Conservation (phyloP, 2,797 vertebrate species). For the Pachyuromys duprasi region DNA sequence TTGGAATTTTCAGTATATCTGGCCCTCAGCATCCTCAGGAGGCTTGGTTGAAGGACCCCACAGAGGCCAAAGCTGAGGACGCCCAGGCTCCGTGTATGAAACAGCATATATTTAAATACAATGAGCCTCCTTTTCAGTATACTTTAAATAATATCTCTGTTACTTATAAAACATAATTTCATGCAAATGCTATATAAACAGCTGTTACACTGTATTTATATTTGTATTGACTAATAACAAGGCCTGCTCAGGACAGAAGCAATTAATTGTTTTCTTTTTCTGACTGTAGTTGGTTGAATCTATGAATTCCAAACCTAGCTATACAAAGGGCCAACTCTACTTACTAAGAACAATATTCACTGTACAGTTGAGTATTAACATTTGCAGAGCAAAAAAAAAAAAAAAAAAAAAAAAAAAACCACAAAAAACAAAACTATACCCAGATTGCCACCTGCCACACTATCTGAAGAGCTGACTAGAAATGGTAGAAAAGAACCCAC, state of each 20-base stretch:
- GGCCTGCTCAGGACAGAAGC: not conserved
- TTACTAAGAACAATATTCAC: constrained; percentile 35
- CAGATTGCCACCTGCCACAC: not conserved
- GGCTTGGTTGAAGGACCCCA: not conserved
- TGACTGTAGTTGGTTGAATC: not conserved
- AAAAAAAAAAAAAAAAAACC: too few species aligned
- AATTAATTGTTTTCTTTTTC: not conserved
- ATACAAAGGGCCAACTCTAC: not conserved
- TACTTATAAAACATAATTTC: not conserved
- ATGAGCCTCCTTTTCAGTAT: too few species aligned
- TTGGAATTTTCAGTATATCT: constrained; percentile 7
- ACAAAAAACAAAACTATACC: too few species aligned
- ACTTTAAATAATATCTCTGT: not conserved
- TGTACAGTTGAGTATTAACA: not conserved
- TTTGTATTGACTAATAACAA: not conserved
- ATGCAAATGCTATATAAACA: not conserved
- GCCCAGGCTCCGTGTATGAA: not conserved
- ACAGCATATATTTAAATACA: not conserved
- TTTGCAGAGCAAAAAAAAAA: not conserved
- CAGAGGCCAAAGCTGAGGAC: not conserved
- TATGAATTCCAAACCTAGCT: not conserved
- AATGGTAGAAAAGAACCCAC: not conserved
- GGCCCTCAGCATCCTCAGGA: not conserved
- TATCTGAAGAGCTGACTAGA: constrained; percentile 23
- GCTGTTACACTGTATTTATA: not conserved